These are phyloP conservation scores for Caenorhabditis virilis DNA, from an alignment of 2,888 invertebrate genomes.

Conservation along the genomic window DNA sequence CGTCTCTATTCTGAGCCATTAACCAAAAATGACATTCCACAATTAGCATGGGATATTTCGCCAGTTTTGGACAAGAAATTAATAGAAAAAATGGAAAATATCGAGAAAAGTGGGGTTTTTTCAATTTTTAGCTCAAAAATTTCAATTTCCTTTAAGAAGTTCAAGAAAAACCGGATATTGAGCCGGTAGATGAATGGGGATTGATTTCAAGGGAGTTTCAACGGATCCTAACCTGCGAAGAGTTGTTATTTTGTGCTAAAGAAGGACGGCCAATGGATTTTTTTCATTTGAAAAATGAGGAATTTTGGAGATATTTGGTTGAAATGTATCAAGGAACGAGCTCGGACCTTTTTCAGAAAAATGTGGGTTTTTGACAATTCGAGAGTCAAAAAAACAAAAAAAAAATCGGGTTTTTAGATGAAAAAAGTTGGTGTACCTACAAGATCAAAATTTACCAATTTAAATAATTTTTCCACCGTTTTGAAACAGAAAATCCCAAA, in stretches of 20 bases:
- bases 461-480: too few relatives aligned
- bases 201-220: slow-evolving; percentile 22
- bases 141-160: neutral
- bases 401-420: too few relatives aligned
- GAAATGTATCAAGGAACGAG: slow-evolving; percentile 29
- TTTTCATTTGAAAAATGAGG: slow-evolving; percentile 4
- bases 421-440: too few relatives aligned
- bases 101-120: slow-evolving; percentile 6
- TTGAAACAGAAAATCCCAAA: too few relatives aligned
- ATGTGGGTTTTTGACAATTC: slow-evolving; percentile 4
- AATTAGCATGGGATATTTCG: slow-evolving; percentile 25
- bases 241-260: slow-evolving; percentile 9
- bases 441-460: too few relatives aligned
- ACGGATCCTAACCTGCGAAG: slow-evolving; percentile 15
- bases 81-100: slow-evolving; percentile 4
- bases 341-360: slow-evolving; percentile 22
- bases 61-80: slow-evolving; percentile 5
- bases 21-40: slow-evolving; percentile 13
- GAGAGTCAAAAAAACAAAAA: too few relatives aligned
- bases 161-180: too few relatives aligned
- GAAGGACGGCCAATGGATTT: slow-evolving; percentile 22
- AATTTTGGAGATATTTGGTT: slow-evolving; percentile 14
- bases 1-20: slow-evolving; percentile 21
- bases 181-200: slow-evolving; percentile 24
- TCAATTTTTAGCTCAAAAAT: neutral